Base-by-base conservation (phyloP, 2,888 invertebrate genomes). In the Drepana falcataria region DNA sequence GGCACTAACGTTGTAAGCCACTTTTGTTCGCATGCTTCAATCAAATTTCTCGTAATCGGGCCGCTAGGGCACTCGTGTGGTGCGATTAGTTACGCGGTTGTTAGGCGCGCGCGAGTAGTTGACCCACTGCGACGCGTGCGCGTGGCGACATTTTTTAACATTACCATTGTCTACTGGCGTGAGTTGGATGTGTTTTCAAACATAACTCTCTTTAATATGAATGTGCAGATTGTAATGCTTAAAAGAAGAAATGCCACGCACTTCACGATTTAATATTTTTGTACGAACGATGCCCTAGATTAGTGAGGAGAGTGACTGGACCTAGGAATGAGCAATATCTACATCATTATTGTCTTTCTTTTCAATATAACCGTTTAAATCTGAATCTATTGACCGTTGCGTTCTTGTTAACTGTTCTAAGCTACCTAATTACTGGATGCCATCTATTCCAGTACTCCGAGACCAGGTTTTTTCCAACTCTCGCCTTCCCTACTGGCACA, bases 71-170 rank as follows among this genome's bases (percentile, higher is more conserved):
- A 70, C 56, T 81, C 85, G 85, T 85, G 83, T 73, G 59, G 59
- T 57, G 57, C 61, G 68, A 86, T 87, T 86, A 75, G 86, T 72
- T 77, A 75, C 81, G 77, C 77, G n/a, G n/a, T n/a, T n/a, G n/a
- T n/a, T n/a, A n/a, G n/a, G n/a, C n/a, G n/a, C n/a, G n/a, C n/a
- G n/a, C n/a, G n/a, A n/a, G n/a, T 64, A 71, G 73, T 79, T 83
- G 81, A 82, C 83, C 86, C 66, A 80, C 63, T 73, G 70, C 61
- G 61, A 61, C 75, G 80, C 83, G 83, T 82, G 85, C 83, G 68
- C 63, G 59, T 67, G 59, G 57, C 63, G 64, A 67, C 58, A 63
- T 61, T 69, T 72, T 73, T 72, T 69, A 63, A 64, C 57, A 55
- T 59, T 53, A 65, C 49, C 53, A 44, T 44, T 44, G 44, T 44